Base-by-base conservation (phyloP, 2,113 vertebrate species). In the Mola mola region DNA sequence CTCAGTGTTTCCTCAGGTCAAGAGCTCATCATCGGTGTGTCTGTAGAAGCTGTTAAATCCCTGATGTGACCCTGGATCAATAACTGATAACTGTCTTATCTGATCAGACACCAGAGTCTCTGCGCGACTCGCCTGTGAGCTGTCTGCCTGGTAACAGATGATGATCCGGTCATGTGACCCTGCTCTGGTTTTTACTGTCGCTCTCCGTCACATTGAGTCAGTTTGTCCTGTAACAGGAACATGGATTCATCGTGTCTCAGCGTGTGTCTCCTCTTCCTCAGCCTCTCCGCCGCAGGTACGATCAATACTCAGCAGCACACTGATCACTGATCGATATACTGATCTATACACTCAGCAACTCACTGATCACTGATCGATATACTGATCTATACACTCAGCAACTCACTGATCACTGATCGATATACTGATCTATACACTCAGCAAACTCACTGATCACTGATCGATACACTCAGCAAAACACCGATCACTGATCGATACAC, bases 131-230 rank as follows among this genome's bases (percentile, higher is more conserved):
- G n/a, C n/a, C n/a, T n/a, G n/a, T n/a, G 2, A 57, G 10, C 21
- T 1, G 26, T 72, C 66, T 80, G 41, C 73, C 77, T 36, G 52
- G 66, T 6, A 81, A 84, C 81, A 57, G 59, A 2, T 78, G 81
- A 84, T 0, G 41, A 7, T 16, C 7, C 20, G 56, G 56, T 77
- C 68, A 83, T 16, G 57, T 81, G 69, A 75, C 0, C 28, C 8
- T 3, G 6, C 5, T 66, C 29, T 13, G 19, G 2, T 49, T 59
- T 63, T 6, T 36, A 17, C 0, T 51, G 66, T 34, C 9, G 69
- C 28, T 50, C 47, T 56, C 58, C 26, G 34, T 41, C 46, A 34
- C 2, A 40, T 26, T 1, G 11, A 5, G 22, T 71, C 61, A 46
- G 69, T 72, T 52, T 17, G 40, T 55, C 3, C 4, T 11, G 7